These are phyloP conservation scores for Tachypleus tridentatus DNA, from an alignment of 1,140 invertebrate genomes.

Conservation along the genomic window DNA sequence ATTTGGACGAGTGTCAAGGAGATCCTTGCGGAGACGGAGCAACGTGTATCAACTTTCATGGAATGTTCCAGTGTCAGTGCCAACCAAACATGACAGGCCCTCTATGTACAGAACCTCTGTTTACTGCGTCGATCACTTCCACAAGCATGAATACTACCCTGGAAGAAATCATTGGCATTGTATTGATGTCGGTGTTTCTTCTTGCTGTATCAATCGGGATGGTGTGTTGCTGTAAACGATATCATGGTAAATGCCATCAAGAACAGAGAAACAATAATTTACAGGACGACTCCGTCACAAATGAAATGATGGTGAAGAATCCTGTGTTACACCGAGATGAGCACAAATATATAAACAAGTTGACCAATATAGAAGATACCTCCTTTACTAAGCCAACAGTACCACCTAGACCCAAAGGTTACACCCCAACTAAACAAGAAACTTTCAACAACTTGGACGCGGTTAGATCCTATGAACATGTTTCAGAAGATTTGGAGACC, in stretches of 20 bases:
- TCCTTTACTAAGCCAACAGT: constrained; percentile 41
- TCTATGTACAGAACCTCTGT: constrained; percentile 44
- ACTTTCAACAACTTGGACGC: constrained; percentile 61
- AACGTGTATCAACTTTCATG: constrained; percentile 71
- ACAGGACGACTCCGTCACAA: constrained; percentile 11
- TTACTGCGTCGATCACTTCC: constrained; percentile 44
- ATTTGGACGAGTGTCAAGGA: constrained; percentile 31
- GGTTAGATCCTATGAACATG: constrained; percentile 78
- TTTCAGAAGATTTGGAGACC: constrained; percentile 81
- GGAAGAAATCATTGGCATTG: constrained; percentile 45
- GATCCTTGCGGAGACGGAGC: constrained; percentile 51
- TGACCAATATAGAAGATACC: constrained; percentile 29
- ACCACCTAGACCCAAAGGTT: constrained; percentile 62
- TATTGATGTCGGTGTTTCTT: constrained; percentile 40
- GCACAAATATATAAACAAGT: constrained; percentile 14
- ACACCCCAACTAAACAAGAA: constrained; percentile 42
- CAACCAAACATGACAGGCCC: constrained; percentile 58
- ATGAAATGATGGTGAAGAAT: constrained; percentile 31
- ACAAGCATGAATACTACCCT: constrained; percentile 47
- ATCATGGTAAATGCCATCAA: constrained; percentile 12
- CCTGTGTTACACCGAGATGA: constrained; percentile 28
- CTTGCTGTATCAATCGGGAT: constrained; percentile 39
- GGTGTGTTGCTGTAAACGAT: constrained; percentile 21
- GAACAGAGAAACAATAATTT: constrained; percentile 11
- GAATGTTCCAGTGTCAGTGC: constrained; percentile 54